These are phyloP conservation scores for Acholoe squamosa DNA, from an alignment of 2,888 invertebrate genomes.

Conservation along the genomic window DNA sequence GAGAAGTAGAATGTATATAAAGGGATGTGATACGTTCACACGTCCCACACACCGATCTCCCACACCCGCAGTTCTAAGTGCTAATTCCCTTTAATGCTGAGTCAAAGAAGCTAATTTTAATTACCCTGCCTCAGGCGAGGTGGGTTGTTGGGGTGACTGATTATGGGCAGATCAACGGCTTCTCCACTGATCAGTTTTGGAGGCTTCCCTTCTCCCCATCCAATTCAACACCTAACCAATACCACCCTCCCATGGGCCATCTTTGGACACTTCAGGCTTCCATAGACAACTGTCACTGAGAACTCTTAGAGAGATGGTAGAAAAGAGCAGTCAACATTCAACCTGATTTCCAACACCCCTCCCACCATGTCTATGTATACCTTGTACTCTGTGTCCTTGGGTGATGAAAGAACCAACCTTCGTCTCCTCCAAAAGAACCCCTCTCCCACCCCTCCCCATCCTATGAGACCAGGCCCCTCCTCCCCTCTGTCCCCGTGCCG, in stretches of 20 bases:
- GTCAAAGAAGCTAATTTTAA: constrained; percentile 60
- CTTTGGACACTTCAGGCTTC: neutral
- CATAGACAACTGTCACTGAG: neutral
- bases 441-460: neutral
- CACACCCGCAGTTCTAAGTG: neutral
- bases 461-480: neutral
- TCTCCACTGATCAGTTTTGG: too few relatives aligned
- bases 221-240: neutral
- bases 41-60: neutral
- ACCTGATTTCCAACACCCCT: neutral
- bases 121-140: neutral
- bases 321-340: neutral
- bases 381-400: neutral
- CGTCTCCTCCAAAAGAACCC: neutral
- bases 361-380: neutral
- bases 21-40: too few relatives aligned
- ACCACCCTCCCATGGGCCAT: neutral
- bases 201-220: neutral
- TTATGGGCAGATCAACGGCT: too few relatives aligned
- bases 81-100: neutral
- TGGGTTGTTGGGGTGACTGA: neutral
- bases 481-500: neutral
- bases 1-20: too few relatives aligned
- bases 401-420: neutral
- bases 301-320: too few relatives aligned